Conservation (phyloP, 2,888 invertebrate genomes). For the Zaprionus bogoriensis region DNA sequence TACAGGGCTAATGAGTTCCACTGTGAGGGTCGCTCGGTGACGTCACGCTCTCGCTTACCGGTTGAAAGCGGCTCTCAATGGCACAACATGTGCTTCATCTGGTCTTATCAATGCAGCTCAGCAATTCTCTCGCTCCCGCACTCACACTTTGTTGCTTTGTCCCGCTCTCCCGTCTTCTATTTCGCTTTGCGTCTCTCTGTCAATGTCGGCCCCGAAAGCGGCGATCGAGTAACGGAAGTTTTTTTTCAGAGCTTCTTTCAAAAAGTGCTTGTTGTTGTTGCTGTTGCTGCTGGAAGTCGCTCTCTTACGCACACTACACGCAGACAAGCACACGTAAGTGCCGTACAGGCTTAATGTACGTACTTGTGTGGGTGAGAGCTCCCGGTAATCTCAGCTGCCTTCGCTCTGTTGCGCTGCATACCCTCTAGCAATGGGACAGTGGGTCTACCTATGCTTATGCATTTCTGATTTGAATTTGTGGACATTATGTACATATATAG, state of each 20-base stretch:
- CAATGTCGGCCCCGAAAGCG: slow-evolving; percentile 2
- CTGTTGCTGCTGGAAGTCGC: slow-evolving; percentile 7
- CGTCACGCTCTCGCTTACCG: slow-evolving; percentile 10
- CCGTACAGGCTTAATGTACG: not conserved
- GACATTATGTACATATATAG: no score
- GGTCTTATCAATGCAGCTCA: not conserved
- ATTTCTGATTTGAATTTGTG: no score
- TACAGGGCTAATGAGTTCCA: not conserved
- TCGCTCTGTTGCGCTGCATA: not conserved
- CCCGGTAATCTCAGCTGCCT: slow-evolving; percentile 18
- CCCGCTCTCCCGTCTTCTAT: not conserved
- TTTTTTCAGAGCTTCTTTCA: slow-evolving; percentile 22
- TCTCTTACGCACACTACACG: slow-evolving; percentile 9
- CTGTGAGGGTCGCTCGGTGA: not conserved
- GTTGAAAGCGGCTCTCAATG: slow-evolving; percentile 18
- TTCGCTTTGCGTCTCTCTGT: not conserved
- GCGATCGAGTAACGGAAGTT: slow-evolving; percentile 39
- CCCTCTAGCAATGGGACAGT: not conserved
- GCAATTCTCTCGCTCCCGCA: not conserved
- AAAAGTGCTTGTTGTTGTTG: not conserved
- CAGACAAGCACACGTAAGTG: not conserved
- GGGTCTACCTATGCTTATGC: no score
- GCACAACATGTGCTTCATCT: not conserved
- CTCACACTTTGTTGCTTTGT: no score
- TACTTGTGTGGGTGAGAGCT: not conserved